phyloP scores from a whole-genome alignment of 1,140 invertebrate genomes.

The Charaxes varanes region DNA sequence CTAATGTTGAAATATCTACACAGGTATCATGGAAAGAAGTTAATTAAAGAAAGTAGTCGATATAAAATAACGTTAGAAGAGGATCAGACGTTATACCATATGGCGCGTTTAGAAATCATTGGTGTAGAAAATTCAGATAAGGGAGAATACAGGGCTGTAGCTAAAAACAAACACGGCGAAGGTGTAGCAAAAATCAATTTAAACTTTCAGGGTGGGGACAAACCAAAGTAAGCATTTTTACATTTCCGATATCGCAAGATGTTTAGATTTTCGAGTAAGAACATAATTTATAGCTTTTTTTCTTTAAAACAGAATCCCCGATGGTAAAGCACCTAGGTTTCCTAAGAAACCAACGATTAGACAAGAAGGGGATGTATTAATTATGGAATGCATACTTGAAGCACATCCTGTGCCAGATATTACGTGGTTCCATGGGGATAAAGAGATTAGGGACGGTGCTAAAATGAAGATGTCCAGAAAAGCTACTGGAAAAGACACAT shows the following conservation, averaged over 20 bases:
- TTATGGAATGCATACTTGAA: constrained; percentile 97
- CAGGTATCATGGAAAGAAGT: constrained; percentile 90
- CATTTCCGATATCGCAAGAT: no score
- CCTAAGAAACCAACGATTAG: constrained; percentile 97
- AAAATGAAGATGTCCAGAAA: constrained; percentile 92
- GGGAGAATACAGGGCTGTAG: constrained; percentile 94
- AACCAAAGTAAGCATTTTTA: constrained; percentile 83
- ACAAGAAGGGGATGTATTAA: constrained; percentile 93
- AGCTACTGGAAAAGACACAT: constrained; percentile 90
- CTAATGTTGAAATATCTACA: constrained; percentile 24
- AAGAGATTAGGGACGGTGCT: constrained; percentile 84
- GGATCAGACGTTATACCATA: constrained; percentile 92
- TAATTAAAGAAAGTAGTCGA: constrained; percentile 84
- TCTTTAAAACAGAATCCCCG: constrained; percentile 86
- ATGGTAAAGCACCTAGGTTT: constrained; percentile 95
- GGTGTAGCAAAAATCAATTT: constrained; percentile 96
- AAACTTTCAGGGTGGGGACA: constrained; percentile 93
- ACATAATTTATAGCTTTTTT: constrained; percentile 4
- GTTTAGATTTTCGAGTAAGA: no score
- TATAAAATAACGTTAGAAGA: constrained; percentile 86
- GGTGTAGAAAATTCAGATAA: constrained; percentile 89
- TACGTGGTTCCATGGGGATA: constrained; percentile 94
- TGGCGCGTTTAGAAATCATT: constrained; percentile 88
- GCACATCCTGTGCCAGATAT: constrained; percentile 96
- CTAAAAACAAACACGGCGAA: constrained; percentile 93